Percentiles rank a stretch among this genome's conserved stretches.
phyloP scores from a whole-genome alignment of 1,140 invertebrate genomes.

The Thereuonema tuberculata region DNA sequence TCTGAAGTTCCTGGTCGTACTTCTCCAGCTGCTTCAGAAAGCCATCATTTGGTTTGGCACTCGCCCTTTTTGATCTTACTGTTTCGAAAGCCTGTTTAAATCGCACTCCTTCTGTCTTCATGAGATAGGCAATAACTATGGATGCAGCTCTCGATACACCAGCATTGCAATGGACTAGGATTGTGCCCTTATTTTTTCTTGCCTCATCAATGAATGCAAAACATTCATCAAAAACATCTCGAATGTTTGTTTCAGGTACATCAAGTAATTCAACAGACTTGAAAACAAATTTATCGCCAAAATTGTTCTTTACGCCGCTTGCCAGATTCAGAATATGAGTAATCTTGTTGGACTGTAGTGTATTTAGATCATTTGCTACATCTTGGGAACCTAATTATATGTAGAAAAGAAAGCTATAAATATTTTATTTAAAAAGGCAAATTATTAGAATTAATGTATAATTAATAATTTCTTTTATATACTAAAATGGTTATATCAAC shows the following conservation, averaged over 20 bases:
- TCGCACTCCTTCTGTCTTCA: conserved; percentile 44
- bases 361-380: conserved; percentile 43
- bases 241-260: conserved; percentile 20
- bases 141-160: conserved; percentile 75
- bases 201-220: conserved; percentile 29
- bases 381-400: conserved; percentile 69
- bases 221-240: conserved; percentile 22
- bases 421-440: no score
- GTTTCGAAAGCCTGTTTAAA: conserved; percentile 53
- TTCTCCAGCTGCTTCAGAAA: conserved; percentile 51
- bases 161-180: conserved; percentile 82
- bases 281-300: conserved; percentile 29
- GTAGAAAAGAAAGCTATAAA: no score
- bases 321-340: conserved; percentile 46
- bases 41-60: conserved; percentile 61
- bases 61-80: conserved; percentile 50
- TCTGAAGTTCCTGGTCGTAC: conserved; percentile 19
- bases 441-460: no score
- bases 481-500: no score
- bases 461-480: no score
- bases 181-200: conserved; percentile 36
- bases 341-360: conserved; percentile 47
- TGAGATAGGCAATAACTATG: conserved; percentile 68
- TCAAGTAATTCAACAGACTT: conserved; percentile 28
- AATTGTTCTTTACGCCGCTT: conserved; percentile 24